Conservation (phyloP, 2,113 vertebrate genomes). For the Mesembrinibis cayennensis region DNA sequence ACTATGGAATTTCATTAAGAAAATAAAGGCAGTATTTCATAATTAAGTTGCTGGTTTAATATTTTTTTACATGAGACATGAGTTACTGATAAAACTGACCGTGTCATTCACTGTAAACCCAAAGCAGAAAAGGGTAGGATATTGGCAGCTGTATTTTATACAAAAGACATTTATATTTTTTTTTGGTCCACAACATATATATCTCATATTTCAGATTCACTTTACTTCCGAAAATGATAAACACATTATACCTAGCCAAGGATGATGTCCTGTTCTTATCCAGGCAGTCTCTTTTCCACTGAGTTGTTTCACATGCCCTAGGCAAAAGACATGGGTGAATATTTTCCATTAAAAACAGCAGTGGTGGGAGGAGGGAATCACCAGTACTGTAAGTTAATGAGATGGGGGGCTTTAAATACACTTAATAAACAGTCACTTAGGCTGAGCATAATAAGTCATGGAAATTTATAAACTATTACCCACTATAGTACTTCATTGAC, state of each 20-base stretch:
- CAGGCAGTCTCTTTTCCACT: slow-evolving; percentile 40
- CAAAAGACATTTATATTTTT: background rate
- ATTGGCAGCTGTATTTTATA: slow-evolving; percentile 41
- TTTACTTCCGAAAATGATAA: slow-evolving; percentile 16
- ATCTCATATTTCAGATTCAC: background rate
- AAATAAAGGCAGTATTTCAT: slow-evolving; percentile 50
- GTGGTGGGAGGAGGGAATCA: slow-evolving; percentile 60
- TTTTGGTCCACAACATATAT: background rate
- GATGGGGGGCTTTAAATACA: slow-evolving; percentile 67
- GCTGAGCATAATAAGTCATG: slow-evolving; percentile 72
- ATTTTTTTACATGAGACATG: background rate
- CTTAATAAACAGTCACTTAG: slow-evolving; percentile 73
- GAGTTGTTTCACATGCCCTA: slow-evolving; percentile 18
- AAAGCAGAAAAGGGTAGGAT: background rate
- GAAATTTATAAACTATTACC: slow-evolving; percentile 78
- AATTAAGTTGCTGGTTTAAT: slow-evolving; percentile 17
- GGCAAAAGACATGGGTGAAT: slow-evolving; percentile 59
- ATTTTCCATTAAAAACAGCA: slow-evolving; percentile 68
- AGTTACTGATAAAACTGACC: slow-evolving; percentile 37
- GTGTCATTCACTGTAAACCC: background rate
- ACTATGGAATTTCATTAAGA: slow-evolving; percentile 42
- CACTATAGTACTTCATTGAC: slow-evolving; percentile 70
- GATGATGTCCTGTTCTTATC: slow-evolving; percentile 52
- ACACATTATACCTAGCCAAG: background rate
- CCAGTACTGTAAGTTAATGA: slow-evolving; percentile 67